These are phyloP conservation scores for Phataginus tetradactyla DNA, from an alignment of 2,797 vertebrate species.

Conservation along the genomic window DNA sequence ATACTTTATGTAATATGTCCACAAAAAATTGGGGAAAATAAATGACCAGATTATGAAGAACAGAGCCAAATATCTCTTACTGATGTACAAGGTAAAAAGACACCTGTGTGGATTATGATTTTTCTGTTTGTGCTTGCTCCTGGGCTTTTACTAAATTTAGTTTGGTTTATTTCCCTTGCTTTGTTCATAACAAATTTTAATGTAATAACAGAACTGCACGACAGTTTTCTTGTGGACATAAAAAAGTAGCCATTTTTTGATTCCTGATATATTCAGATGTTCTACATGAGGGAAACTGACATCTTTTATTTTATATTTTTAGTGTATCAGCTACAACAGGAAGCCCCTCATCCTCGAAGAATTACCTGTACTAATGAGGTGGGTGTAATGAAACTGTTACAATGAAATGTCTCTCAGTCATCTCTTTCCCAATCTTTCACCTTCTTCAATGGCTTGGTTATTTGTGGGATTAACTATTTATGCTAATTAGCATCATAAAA, in stretches of 20 bases:
- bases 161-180: constrained; percentile 12
- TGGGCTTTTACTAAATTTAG: constrained; percentile 6
- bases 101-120: constrained; percentile 39
- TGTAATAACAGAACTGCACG: background rate
- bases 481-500: background rate
- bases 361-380: constrained; percentile 95
- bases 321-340: constrained; percentile 91
- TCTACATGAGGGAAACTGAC: constrained; percentile 68
- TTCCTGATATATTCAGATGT: background rate
- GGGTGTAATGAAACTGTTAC: constrained; percentile 64
- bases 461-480: background rate
- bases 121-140: constrained; percentile 16
- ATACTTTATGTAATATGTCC: background rate
- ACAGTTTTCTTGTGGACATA: constrained; percentile 17
- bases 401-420: background rate
- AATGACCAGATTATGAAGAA: constrained; percentile 6
- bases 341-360: constrained; percentile 93
- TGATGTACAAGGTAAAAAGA: constrained; percentile 2
- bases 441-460: background rate
- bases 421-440: background rate
- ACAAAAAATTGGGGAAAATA: constrained; percentile 4
- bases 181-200: constrained; percentile 45
- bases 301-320: constrained; percentile 77
- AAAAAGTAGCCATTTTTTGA: background rate
- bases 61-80: background rate